Evolutionary conservation across 2,797 vertebrate genomes (phyloP).

Genomic region (Siniperca scherzeri): DNA sequence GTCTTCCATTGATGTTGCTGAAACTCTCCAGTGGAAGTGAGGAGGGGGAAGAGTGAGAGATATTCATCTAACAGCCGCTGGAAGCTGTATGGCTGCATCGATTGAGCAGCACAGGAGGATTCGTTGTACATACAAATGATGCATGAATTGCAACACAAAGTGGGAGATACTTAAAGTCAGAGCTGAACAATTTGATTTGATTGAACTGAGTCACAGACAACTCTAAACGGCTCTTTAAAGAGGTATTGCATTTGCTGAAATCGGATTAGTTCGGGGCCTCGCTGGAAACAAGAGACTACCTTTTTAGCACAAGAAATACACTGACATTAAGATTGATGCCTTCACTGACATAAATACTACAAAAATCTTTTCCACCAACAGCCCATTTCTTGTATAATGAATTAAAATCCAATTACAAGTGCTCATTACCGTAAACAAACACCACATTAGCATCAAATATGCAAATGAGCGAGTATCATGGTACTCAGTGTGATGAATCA

Average conservation of each 20-base stretch:
- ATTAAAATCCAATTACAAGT: constrained; percentile 76
- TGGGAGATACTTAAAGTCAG: constrained; percentile 46
- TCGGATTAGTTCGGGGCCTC: constrained; percentile 35
- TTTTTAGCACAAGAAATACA: constrained; percentile 15
- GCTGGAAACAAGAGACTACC: constrained; percentile 41
- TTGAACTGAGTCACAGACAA: constrained; percentile 54
- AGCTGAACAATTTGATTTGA: constrained; percentile 64
- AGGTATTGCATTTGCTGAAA: constrained; percentile 35
- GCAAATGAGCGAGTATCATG: constrained; percentile 60
- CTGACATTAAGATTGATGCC: constrained; percentile 45
- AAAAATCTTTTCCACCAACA: constrained; percentile 26
- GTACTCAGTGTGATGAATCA: constrained; percentile 67
- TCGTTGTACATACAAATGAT: constrained; percentile 63
- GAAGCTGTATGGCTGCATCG: constrained; percentile 57
- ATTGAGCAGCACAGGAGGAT: constrained; percentile 47
- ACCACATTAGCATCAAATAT: constrained; percentile 72
- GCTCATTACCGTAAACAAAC: constrained; percentile 76
- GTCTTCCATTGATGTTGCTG: constrained; percentile 43
- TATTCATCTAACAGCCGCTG: constrained; percentile 55
- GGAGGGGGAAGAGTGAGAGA: constrained; percentile 26
- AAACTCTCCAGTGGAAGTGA: constrained; percentile 39
- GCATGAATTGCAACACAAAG: constrained; percentile 44
- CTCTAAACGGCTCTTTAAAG: constrained; percentile 57
- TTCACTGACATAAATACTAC: constrained; percentile 26
- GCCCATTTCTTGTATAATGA: constrained; percentile 55